A percentile compares a stretch with the other conserved stretches of the same genome.
Conservation (phyloP, 1,140 invertebrate species). For the Amphibalanus amphitrite region DNA sequence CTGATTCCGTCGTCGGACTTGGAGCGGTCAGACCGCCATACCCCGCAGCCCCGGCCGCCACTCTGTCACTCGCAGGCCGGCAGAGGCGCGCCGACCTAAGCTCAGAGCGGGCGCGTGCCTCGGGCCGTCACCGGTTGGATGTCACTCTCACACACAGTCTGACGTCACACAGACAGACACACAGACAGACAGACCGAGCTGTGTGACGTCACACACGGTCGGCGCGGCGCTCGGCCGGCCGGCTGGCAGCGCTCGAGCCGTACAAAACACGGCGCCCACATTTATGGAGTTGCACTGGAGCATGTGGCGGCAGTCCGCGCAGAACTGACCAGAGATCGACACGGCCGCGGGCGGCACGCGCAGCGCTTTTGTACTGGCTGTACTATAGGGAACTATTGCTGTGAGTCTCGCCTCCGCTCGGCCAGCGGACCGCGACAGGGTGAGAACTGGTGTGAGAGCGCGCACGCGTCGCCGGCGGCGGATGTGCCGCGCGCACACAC, state of each 20-base stretch:
- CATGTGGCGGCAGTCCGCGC: no score
- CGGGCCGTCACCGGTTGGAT: no score
- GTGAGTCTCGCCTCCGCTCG: background rate
- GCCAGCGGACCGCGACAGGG: background rate
- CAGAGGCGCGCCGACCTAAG: background rate
- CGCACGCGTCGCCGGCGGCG: background rate
- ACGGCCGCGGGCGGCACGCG: no score
- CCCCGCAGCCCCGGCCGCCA: no score
- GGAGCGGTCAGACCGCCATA: background rate
- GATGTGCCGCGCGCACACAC: background rate
- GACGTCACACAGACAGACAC: no score
- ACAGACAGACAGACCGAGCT: no score
- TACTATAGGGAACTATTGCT: conserved; percentile 1
- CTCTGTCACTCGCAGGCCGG: background rate
- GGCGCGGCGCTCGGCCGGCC: no score
- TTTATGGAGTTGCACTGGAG: background rate
- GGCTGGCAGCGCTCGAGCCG: background rate
- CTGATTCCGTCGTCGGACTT: background rate
- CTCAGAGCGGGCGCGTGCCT: background rate
- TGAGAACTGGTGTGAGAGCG: background rate
- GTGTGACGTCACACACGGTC: no score
- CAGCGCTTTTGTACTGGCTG: background rate
- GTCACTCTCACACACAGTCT: background rate
- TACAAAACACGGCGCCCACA: background rate
- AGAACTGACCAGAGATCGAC: background rate